Evolutionary conservation across 1,140 invertebrate genomes (phyloP), one percentile per base, ranked within the genome.

Genomic region (Calliopsis andreniformis): DNA sequence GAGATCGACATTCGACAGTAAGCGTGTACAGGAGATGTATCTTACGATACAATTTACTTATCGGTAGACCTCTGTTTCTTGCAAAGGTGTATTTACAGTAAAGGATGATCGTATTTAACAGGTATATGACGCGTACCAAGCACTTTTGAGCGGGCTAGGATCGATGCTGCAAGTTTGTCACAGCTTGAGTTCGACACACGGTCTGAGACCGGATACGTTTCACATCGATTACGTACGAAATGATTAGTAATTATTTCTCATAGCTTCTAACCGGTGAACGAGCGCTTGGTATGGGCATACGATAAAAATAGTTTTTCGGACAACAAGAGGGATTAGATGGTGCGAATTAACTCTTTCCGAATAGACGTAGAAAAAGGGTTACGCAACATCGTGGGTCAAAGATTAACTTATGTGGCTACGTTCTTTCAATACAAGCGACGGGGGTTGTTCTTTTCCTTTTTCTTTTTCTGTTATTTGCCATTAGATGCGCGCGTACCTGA

Each of bases 101-200:
- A 82, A 55, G 42, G 64, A 59, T 39, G 58, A 47, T 78, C 35
- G 78, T 78, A 75, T 91, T 87, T 85, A 69, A 87, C 92, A 95
- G 94, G 94, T 95, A 73, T 95, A 95, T 92, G 94, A 95, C 91
- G 93, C 94, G 61, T 95, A 95, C 89, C 94, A 95, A 91, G 92
- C 94, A 67, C 92, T 95, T 81, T 93, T 95, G 88, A 95, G 94
- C 85, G 94, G 94, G 78, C 91, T 95, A 84, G 94, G 94, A 89
- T 92, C 94, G 83, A 94, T 95, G 93, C 92, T 95, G 82, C 94
- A 95, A 93, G 94, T 94, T 88, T 95, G 94, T 91, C 94, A 95
- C 91, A 94, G 94, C 87, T 91, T 89, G 86, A 89, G 87, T 82
- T 79, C 85, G 76, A 75, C 80, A 71, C 80, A 85, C 72, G 81